Evolutionary conservation across 2,888 invertebrate genomes (phyloP).

Genomic region (Elegia similella): DNA sequence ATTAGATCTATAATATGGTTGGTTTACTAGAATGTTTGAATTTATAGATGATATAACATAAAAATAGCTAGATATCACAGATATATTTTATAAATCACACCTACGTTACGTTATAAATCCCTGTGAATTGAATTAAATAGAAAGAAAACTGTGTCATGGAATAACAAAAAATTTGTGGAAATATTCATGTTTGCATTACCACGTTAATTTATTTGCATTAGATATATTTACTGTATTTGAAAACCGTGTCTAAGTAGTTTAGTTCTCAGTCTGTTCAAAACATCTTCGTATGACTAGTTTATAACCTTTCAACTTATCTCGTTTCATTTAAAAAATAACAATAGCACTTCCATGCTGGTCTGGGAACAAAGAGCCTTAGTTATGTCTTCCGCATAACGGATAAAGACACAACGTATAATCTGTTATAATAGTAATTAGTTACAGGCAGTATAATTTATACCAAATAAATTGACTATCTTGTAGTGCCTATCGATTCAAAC

Average conservation of each 20-base stretch:
- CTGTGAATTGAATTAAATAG: neutral
- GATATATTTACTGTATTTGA: neutral
- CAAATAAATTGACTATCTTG: no score
- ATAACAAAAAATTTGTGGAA: no score
- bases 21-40: neutral
- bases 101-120: neutral
- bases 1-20: neutral
- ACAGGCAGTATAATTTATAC: no score
- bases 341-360: no score
- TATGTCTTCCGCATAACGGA: no score
- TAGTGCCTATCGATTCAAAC: no score
- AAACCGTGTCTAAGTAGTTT: neutral
- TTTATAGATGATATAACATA: neutral
- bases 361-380: no score
- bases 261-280: neutral
- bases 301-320: neutral
- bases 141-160: neutral
- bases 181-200: no score
- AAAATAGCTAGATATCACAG: slow-evolving; percentile 4
- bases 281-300: neutral
- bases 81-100: neutral
- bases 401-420: no score
- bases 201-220: neutral
- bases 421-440: no score
- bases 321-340: neutral